A percentile compares a stretch with the other conserved stretches of the same genome.
Conservation (phyloP, 1,140 invertebrate genomes). For the Cyclargus thomasi region DNA sequence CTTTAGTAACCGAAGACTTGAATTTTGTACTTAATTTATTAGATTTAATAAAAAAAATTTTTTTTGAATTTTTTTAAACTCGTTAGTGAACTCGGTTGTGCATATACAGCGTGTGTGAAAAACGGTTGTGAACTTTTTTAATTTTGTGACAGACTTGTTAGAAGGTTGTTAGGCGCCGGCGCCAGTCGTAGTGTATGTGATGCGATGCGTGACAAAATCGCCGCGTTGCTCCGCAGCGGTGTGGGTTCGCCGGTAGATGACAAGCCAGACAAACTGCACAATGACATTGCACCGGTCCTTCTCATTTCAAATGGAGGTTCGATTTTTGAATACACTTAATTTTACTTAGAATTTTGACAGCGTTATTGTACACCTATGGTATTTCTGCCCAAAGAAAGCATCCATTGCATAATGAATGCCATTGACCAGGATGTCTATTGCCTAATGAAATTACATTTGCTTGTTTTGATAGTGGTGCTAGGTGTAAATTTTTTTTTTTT, state of each 20-base stretch:
- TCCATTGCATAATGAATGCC: no score
- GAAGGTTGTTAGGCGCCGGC: conserved; percentile 45
- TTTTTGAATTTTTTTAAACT: background rate
- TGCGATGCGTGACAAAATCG: conserved; percentile 67
- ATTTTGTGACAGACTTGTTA: background rate
- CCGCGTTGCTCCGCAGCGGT: conserved; percentile 53
- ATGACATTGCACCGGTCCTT: conserved; percentile 46
- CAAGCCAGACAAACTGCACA: conserved; percentile 49
- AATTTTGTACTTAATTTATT: conserved; percentile 11
- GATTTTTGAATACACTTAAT: background rate
- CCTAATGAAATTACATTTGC: no score
- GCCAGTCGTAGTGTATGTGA: conserved; percentile 51
- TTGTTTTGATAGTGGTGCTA: no score
- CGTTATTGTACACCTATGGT: background rate
- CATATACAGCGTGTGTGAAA: conserved; percentile 32
- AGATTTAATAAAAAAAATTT: no score
- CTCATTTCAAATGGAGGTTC: conserved; percentile 53
- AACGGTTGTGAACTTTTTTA: conserved; percentile 19
- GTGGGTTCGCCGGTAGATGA: conserved; percentile 44
- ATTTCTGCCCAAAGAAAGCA: no score
- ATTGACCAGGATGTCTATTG: no score
- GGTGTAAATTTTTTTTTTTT: no score
- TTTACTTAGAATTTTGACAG: background rate
- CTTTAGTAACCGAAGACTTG: background rate
- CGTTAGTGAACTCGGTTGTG: conserved; percentile 10